A percentile compares a stretch with the other conserved stretches of the same genome.
These are phyloP conservation scores for Microtus richardsoni DNA, from an alignment of 2,113 vertebrate genomes.

Conservation along the genomic window DNA sequence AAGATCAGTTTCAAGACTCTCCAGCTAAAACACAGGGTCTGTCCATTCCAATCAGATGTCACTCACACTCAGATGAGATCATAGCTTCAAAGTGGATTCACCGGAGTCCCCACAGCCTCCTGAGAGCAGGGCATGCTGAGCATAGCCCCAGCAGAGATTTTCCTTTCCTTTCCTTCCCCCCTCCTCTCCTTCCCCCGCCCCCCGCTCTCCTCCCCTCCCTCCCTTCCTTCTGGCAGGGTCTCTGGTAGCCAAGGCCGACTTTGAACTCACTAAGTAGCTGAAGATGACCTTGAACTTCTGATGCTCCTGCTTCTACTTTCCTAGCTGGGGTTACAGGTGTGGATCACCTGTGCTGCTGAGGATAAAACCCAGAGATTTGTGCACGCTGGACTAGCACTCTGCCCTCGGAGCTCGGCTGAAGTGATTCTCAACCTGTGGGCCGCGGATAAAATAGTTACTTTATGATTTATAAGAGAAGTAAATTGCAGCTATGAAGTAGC, in stretches of 20 bases:
- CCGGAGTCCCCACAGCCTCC: not conserved
- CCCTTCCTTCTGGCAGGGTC: not conserved
- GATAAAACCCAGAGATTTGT: not conserved
- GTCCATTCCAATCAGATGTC: not conserved
- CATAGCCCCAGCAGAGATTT: not conserved
- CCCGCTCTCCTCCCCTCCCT: not conserved
- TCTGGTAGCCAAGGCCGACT: no score
- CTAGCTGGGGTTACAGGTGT: not conserved
- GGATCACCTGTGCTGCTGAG: not conserved
- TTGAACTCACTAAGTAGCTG: not conserved
- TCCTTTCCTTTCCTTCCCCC: no score
- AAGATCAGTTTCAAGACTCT: not conserved
- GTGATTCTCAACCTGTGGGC: not conserved
- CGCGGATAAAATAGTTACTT: not conserved
- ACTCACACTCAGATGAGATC: not conserved
- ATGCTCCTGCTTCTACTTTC: not conserved
- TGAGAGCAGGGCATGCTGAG: not conserved
- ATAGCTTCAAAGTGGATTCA: not conserved
- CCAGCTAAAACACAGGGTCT: not conserved
- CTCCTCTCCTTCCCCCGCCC: not conserved
- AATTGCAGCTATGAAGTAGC: not conserved
- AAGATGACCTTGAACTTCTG: not conserved
- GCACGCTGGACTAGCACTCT: not conserved
- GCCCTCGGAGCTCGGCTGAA: not conserved
- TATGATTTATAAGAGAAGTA: not conserved